A percentile compares a stretch with the other conserved stretches of the same genome.
These are phyloP conservation scores for Xanthorhoe designata DNA, from an alignment of 2,888 invertebrate species.

Conservation along the genomic window DNA sequence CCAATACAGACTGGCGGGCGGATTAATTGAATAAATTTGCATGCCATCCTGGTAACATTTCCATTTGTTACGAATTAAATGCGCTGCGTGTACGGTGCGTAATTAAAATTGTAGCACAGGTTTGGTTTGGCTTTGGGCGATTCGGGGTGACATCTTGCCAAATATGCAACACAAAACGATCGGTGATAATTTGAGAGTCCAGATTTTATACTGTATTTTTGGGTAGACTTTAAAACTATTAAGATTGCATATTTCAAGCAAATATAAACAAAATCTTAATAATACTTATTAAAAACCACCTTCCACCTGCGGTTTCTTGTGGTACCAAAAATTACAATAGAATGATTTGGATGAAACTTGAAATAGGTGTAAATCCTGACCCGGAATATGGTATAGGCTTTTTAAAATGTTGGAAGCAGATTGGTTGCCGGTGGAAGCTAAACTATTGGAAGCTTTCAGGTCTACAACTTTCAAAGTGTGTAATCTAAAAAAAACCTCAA, in stretches of 20 bases:
- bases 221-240: not conserved
- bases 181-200: not conserved
- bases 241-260: not conserved
- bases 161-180: not conserved
- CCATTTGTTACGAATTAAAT: slow-evolving; percentile 80
- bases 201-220: not conserved
- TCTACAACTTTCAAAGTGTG: no score
- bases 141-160: slow-evolving; percentile 11
- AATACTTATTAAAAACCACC: no score
- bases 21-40: slow-evolving; percentile 85
- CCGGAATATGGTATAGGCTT: no score
- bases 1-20: slow-evolving; percentile 75
- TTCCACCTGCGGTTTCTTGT: no score
- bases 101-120: slow-evolving; percentile 41
- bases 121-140: slow-evolving; percentile 18
- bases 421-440: no score
- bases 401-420: no score
- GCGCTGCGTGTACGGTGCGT: slow-evolving; percentile 46
- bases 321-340: no score
- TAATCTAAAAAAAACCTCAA: no score
- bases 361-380: no score
- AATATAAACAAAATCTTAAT: no score
- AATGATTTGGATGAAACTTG: no score
- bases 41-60: slow-evolving; percentile 76
- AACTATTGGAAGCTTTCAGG: no score